Evolutionary conservation across 2,888 invertebrate species (phyloP), one percentile per base, ranked within the genome.

Genomic region (Clunio marinus): DNA sequence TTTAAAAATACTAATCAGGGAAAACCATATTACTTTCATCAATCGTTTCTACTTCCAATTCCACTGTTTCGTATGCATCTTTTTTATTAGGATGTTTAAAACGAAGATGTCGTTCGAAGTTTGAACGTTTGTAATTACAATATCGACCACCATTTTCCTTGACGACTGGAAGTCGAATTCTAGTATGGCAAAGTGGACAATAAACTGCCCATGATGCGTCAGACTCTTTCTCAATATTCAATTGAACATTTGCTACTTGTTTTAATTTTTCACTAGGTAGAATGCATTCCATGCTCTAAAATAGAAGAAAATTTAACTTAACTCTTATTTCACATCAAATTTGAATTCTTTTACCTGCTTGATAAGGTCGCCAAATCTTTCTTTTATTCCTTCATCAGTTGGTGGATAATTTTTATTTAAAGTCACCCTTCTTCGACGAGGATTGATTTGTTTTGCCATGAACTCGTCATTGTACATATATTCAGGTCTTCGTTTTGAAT

Each of bases 381-480:
- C 59, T 2, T 32, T 5, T 8, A 32, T 59, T 2, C 59, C 59
- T 35, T 59, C 59, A n/a, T 59, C 59, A 4, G 59, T 59, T 2
- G 3, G 2, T 7, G 59, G 59, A 35, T 59, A 59, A 5, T 2
- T 35, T 35, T 59, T 59, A 15, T 17, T 35, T 20, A 22, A n/a
- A 5, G 35, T 35, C 1, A 59, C 32, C 5, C 59, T 28, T 15
- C 59, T n/a, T 15, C 27, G 4, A 2, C 59, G 13, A 7, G 59
- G 59, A 20, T 59, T 59, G 32, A 17, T 13, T 17, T 22, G 2
- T 7, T 17, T 59, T 20, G 59, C 22, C 13, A 59, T 2, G 22
- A 59, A 59, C 32, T 59, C 59, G 2, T 59, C 59, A 22, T 59
- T 59, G 35, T 59, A 59, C 59, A 59, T 59, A 2, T 35, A 32